phyloP scores from a whole-genome alignment of 1,140 invertebrate species.

The Camponotus floridanus region DNA sequence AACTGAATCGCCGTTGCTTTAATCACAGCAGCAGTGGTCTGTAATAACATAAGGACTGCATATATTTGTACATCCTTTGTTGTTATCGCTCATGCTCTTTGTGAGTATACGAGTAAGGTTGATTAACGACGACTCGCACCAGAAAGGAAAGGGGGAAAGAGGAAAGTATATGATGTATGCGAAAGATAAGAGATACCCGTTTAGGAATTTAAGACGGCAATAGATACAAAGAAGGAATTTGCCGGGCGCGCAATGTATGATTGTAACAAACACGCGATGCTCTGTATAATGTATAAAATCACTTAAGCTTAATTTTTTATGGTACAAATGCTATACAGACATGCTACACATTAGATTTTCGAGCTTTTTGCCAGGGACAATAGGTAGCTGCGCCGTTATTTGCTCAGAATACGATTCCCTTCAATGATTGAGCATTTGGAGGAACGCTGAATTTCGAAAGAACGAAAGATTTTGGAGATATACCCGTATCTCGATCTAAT shows the following conservation, averaged over 20 bases:
- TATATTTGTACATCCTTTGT: slow-evolving; percentile 62
- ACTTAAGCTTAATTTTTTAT: slow-evolving; percentile 76
- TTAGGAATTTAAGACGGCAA: slow-evolving; percentile 8
- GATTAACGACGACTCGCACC: slow-evolving; percentile 25
- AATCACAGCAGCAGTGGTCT: background rate
- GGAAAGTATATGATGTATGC: too few relatives aligned
- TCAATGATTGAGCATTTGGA: slow-evolving; percentile 56
- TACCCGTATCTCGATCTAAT: background rate
- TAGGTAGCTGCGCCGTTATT: slow-evolving; percentile 67
- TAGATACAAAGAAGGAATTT: slow-evolving; percentile 28
- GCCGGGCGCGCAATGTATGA: slow-evolving; percentile 44
- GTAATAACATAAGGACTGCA: slow-evolving; percentile 34
- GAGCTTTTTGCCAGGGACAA: slow-evolving; percentile 67
- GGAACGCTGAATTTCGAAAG: background rate
- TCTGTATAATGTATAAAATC: slow-evolving; percentile 69
- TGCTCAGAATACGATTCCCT: slow-evolving; percentile 72
- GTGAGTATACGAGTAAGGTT: slow-evolving; percentile 16
- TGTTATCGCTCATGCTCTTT: slow-evolving; percentile 50
- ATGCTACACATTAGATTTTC: slow-evolving; percentile 66
- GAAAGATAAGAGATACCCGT: background rate
- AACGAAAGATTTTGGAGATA: background rate
- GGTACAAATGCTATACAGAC: slow-evolving; percentile 72
- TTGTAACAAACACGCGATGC: slow-evolving; percentile 41
- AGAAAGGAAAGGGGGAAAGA: too few relatives aligned
- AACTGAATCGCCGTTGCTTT: slow-evolving; percentile 21